phyloP scores from a whole-genome alignment of 2,888 invertebrate species.

The Latrodectus elegans region DNA sequence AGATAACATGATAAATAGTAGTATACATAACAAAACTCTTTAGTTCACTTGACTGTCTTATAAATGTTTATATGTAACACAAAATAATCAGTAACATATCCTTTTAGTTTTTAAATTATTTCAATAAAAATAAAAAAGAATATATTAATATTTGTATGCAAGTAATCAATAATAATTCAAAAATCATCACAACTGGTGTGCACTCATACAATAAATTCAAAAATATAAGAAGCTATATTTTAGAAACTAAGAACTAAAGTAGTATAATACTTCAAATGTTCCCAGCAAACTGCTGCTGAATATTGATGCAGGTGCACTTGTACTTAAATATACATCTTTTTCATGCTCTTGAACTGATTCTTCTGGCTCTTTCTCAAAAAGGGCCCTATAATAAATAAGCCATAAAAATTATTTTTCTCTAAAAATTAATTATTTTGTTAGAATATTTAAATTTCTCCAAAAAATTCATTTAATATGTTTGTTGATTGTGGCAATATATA shows the following conservation, averaged over 20 bases:
- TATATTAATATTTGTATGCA: too few species aligned
- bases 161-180: too few species aligned
- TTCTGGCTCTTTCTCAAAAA: conserved; percentile 74
- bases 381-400: conserved; percentile 73
- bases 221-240: background rate
- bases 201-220: too few species aligned
- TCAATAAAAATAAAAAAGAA: too few species aligned
- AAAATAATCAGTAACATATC: too few species aligned
- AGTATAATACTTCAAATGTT: conserved; percentile 83
- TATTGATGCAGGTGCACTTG: conserved; percentile 75
- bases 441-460: background rate
- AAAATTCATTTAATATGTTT: background rate
- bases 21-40: too few species aligned
- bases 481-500: background rate
- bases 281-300: conserved; percentile 79
- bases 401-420: background rate
- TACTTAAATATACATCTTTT: conserved; percentile 72
- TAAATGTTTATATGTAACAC: too few species aligned
- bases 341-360: conserved; percentile 72
- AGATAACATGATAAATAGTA: too few species aligned
- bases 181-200: too few species aligned
- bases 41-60: too few species aligned
- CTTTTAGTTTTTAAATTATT: too few species aligned
- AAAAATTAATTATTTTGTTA: background rate
- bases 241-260: background rate